A percentile compares a stretch with the other conserved stretches of the same genome.
Conservation (phyloP, 2,797 vertebrate species). For the Sciurus vulgaris region DNA sequence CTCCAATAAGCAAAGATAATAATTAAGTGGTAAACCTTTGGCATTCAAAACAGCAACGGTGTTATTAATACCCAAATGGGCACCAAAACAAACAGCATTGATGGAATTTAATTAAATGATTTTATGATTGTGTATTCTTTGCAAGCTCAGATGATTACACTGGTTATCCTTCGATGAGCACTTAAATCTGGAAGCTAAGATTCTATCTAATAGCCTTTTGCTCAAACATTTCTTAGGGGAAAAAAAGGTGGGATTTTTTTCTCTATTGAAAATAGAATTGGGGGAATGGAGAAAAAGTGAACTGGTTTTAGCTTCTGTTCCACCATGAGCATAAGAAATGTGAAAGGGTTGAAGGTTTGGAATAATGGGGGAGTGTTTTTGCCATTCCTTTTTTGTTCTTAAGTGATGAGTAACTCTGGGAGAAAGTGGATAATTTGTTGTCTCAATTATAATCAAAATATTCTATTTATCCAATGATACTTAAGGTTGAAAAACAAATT, state of each 20-base stretch:
- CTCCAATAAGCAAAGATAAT: constrained; percentile 58
- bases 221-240: constrained; percentile 59
- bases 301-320: not conserved
- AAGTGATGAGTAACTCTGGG: not conserved
- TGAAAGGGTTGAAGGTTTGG: not conserved
- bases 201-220: constrained; percentile 60
- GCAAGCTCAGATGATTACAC: constrained; percentile 70
- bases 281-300: not conserved
- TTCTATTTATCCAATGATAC: not conserved
- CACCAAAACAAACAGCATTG: constrained; percentile 74
- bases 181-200: constrained; percentile 75
- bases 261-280: constrained; percentile 16
- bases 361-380: not conserved
- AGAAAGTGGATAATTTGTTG: constrained; percentile 26
- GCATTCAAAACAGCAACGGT: constrained; percentile 74
- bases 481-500: constrained; percentile 3
- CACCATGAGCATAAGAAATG: not conserved
- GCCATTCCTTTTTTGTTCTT: not conserved
- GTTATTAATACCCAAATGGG: constrained; percentile 80
- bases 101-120: constrained; percentile 77
- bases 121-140: constrained; percentile 78
- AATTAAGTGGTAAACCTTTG: constrained; percentile 78
- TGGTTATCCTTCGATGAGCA: constrained; percentile 58
- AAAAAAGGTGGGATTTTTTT: not conserved
- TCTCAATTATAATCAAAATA: constrained; percentile 50